These are phyloP conservation scores for Rhadinocentrus ornatus DNA, from an alignment of 2,797 vertebrate species.

Conservation along the genomic window DNA sequence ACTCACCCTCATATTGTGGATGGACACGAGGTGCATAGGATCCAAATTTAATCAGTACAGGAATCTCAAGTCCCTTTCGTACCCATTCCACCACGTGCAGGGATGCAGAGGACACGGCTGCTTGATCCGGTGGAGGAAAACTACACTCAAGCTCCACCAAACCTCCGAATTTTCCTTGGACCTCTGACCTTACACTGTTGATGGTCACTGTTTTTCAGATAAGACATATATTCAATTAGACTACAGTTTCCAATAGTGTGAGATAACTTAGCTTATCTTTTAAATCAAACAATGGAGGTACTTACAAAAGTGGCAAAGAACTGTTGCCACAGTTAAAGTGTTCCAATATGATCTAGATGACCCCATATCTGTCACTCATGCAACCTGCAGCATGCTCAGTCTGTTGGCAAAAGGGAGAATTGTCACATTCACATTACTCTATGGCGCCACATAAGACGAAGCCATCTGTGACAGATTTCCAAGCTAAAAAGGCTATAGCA, in stretches of 20 bases:
- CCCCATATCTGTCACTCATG: slow-evolving; percentile 81
- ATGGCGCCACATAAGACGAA: slow-evolving; percentile 50
- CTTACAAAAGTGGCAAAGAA: slow-evolving; percentile 76
- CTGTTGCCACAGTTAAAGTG: slow-evolving; percentile 53
- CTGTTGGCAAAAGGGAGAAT: slow-evolving; percentile 75
- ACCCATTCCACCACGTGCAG: slow-evolving; percentile 95
- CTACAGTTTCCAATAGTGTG: neutral
- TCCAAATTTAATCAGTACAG: slow-evolving; percentile 94
- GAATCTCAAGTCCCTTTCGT: slow-evolving; percentile 89
- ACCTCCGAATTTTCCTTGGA: slow-evolving; percentile 83
- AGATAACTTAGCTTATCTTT: slow-evolving; percentile 5
- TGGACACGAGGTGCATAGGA: slow-evolving; percentile 88
- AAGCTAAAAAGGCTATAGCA: slow-evolving; percentile 59
- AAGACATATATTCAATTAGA: neutral
- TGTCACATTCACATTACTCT: slow-evolving; percentile 69
- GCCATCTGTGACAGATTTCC: slow-evolving; percentile 72
- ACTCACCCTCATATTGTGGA: slow-evolving; percentile 90
- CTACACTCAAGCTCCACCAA: slow-evolving; percentile 85
- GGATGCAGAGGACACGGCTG: slow-evolving; percentile 55
- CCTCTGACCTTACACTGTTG: slow-evolving; percentile 61
- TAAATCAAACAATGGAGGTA: slow-evolving; percentile 37
- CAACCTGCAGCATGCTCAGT: slow-evolving; percentile 73
- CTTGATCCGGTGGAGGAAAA: slow-evolving; percentile 53
- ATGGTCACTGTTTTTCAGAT: slow-evolving; percentile 29
- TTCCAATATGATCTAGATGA: slow-evolving; percentile 57